Evolutionary conservation across 2,888 invertebrate genomes (phyloP), one percentile per base, ranked within the genome.

Genomic region (Melanostoma mellinum): DNA sequence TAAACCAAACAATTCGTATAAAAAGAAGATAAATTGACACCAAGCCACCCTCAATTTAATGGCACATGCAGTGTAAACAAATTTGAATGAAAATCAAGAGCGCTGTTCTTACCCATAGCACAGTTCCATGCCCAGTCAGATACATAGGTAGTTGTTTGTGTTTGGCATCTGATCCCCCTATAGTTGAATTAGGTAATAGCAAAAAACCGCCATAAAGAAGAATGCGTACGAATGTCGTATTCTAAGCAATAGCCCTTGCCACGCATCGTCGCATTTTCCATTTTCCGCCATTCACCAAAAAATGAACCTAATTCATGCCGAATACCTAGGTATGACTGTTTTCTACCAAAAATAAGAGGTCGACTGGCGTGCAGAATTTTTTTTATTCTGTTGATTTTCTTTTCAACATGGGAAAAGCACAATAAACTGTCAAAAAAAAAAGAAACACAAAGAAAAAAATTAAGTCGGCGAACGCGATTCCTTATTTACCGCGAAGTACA

Each of bases 251-350:
- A 68, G 50, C 74, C 55, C 74, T 69, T 56, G 71, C 69, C 68
- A 86, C 85, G 86, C 86, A 86, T 85, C 86, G 81, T 60, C 81
- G 85, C 81, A 86, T 81, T 85, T 85, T 85, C 85, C 76, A 86
- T 81, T 84, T 85, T 85, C 85, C 85, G 84, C 77, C 86, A 81
- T 85, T 56, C 72, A 68, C 75, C 48, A 77, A 86, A 81, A 85
- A 82, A 33, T 2, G 32, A n/a, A 42, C 30, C 20, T 20, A 20
- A 42, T 32, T 32, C 42, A 42, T 58, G 32, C 32, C 67, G 73
- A 75, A 79, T 72, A 85, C 67, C 67, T 82, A 80, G 75, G 72
- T 73, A 75, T 85, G 35, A 46, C 69, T 78, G 35, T 48, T 55
- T 72, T 63, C 72, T 48, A 72, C 69, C 52, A 75, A 58, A 63